Conservation (phyloP, 1,140 invertebrate species). For the Mesaphorura yosii region DNA sequence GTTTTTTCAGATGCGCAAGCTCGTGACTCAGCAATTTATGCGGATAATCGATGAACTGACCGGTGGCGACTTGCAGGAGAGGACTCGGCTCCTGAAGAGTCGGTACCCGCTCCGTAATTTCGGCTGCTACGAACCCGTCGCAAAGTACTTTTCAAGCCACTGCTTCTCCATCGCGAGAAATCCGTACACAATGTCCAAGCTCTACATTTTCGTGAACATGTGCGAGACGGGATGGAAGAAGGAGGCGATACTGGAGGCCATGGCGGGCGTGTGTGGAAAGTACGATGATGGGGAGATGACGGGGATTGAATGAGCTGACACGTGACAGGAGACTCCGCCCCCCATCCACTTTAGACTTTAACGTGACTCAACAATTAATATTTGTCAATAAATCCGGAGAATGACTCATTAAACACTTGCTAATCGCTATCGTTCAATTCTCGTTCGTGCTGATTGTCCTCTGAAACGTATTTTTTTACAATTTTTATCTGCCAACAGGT, state of each 20-base stretch:
- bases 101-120: conserved; percentile 17
- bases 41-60: conserved; percentile 19
- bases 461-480: neutral
- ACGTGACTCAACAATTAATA: neutral
- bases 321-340: no score
- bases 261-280: conserved; percentile 26
- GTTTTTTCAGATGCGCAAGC: conserved; percentile 24
- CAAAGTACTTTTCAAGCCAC: conserved; percentile 20
- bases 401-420: neutral
- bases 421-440: neutral
- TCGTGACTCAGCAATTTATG: conserved; percentile 25
- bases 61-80: conserved; percentile 8
- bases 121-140: conserved; percentile 25
- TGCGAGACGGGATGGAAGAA: conserved; percentile 25
- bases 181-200: conserved; percentile 23
- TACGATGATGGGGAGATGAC: no score
- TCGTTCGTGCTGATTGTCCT: neutral
- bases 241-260: conserved; percentile 22
- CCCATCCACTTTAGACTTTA: neutral
- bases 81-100: conserved; percentile 9
- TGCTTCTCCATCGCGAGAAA: conserved; percentile 31
- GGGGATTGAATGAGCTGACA: no score
- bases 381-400: neutral
- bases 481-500: neutral
- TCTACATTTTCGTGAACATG: conserved; percentile 29